Evolutionary conservation across 2,888 invertebrate genomes (phyloP).

Genomic region (Hybos culiciformis): DNA sequence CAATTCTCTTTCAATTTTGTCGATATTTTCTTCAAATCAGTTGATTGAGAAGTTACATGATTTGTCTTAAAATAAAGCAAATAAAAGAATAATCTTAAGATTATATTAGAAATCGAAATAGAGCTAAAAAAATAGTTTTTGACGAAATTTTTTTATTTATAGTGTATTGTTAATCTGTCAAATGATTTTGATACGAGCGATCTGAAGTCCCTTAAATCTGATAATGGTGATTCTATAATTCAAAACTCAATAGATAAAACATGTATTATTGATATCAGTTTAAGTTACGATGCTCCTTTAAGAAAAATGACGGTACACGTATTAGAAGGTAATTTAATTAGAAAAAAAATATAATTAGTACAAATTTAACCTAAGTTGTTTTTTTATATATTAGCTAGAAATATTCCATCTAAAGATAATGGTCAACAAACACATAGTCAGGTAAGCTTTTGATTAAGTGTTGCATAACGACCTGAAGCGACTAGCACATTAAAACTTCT

Average conservation of each 20-base stretch:
- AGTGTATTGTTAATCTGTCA: constrained; percentile 38
- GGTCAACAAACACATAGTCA: constrained; percentile 56
- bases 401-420: constrained; percentile 56
- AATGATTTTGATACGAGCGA: constrained; percentile 37
- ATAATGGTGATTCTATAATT: constrained; percentile 33
- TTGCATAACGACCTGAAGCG: no score
- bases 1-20: no score
- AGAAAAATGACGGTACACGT: constrained; percentile 87
- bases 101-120: no score
- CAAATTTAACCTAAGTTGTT: no score
- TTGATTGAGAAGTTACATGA: no score
- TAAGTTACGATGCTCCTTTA: constrained; percentile 81
- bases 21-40: no score
- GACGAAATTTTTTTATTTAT: constrained; percentile 8
- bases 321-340: constrained; percentile 76
- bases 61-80: no score
- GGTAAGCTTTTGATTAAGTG: constrained; percentile 38
- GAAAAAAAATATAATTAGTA: no score
- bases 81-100: no score
- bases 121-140: no score
- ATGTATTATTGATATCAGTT: constrained; percentile 74
- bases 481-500: neutral
- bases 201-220: constrained; percentile 33
- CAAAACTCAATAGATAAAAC: constrained; percentile 41
- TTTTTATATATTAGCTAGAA: no score